Conservation (phyloP, 2,113 vertebrate species). For the Silurus asotus region DNA sequence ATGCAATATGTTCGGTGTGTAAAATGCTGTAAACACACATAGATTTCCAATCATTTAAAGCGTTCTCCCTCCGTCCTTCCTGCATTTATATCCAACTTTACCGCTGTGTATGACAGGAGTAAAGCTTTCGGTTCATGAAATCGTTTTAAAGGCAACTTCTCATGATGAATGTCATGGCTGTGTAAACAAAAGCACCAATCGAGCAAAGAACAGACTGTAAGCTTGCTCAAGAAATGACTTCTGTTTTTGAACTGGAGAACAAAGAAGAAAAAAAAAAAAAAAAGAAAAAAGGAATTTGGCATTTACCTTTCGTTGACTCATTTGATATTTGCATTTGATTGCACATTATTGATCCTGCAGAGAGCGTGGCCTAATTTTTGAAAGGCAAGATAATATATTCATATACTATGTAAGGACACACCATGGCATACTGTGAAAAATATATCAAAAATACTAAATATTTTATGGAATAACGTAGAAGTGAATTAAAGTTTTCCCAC, state of each 20-base stretch:
- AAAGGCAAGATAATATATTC: background rate
- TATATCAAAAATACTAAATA: too few relatives aligned
- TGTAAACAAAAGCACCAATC: background rate
- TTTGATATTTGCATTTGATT: constrained; percentile 49
- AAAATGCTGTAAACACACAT: constrained; percentile 20
- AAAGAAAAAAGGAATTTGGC: constrained; percentile 6
- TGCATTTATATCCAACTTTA: constrained; percentile 5
- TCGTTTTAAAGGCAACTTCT: constrained; percentile 11
- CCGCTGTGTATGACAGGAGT: background rate
- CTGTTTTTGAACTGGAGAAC: background rate
- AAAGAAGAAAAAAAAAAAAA: background rate
- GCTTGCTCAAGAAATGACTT: constrained; percentile 8
- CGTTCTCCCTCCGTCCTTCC: background rate
- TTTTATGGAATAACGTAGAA: background rate
- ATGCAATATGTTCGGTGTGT: constrained; percentile 30
- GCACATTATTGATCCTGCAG: constrained; percentile 20
- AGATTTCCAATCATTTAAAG: constrained; percentile 18
- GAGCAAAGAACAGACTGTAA: constrained; percentile 20
- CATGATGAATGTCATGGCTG: background rate
- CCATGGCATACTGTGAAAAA: too few relatives aligned
- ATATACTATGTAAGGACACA: background rate
- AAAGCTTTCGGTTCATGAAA: constrained; percentile 5
- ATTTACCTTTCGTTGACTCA: constrained; percentile 43
- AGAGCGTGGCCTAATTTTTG: background rate
- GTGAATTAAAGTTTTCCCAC: background rate